Conservation (phyloP, 1,140 invertebrate species). For the Acromyrmex echinatior region DNA sequence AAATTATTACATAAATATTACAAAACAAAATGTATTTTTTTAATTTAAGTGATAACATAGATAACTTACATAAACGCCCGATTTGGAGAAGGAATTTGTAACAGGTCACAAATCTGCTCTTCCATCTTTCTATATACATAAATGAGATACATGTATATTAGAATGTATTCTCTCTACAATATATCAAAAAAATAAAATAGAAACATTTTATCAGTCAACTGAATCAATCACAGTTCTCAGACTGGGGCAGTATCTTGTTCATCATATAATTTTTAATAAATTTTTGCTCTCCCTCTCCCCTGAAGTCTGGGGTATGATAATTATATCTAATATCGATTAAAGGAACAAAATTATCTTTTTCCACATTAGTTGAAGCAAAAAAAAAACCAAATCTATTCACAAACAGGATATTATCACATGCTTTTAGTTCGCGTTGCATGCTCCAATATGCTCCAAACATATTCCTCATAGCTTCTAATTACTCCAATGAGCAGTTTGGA, state of each 20-base stretch:
- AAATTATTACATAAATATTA: neutral
- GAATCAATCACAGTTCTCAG: conserved; percentile 79
- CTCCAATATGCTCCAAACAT: no score
- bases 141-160: conserved; percentile 7
- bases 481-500: no score
- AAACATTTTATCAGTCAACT: conserved; percentile 60
- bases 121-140: conserved; percentile 31
- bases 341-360: neutral
- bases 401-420: neutral
- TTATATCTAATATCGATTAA: neutral
- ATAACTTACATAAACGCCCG: conserved; percentile 36
- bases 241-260: conserved; percentile 79
- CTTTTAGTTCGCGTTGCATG: neutral
- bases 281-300: no score
- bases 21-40: neutral
- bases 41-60: conserved; percentile 6
- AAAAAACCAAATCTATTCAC: neutral
- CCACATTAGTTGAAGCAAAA: neutral
- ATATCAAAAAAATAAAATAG: neutral
- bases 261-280: conserved; percentile 64
- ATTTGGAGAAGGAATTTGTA: neutral
- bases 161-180: neutral
- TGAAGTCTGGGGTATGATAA: no score
- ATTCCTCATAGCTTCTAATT: no score
- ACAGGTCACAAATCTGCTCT: neutral